Evolutionary conservation across 2,113 vertebrate genomes (phyloP), one percentile per base, ranked within the genome.

Genomic region (Phyllostomus discolor): DNA sequence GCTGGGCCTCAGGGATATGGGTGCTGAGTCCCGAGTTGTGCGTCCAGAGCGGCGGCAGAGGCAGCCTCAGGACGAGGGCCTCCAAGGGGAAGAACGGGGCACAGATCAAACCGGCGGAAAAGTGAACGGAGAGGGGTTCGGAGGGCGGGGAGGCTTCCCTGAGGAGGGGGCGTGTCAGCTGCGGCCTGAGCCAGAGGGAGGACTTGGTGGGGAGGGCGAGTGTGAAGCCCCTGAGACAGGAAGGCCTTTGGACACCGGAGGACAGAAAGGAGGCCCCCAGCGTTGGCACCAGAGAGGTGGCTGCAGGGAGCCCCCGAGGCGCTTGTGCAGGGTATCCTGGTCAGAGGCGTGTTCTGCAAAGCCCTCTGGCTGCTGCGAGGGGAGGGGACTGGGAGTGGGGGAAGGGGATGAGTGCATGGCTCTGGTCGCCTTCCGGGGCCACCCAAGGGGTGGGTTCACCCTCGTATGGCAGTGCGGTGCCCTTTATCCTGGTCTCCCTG

Each of bases 341-440:
- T 64, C 41, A 80, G 73, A 43, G 3, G 24, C 3, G 0, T 3
- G 31, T 75, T 54, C 76, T 31, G 0, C 26, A 62, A 10, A 85
- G 38, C 5, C 31, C 8, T 80, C 57, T 31, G 72, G n/a, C 70
- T 66, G 35, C n/a, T 7, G 66, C 16, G 19, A 12, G 12, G 7
- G 22, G 17, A 3, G 4, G 11, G 4, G 9, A 19, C 35, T 2
- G 26, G 57, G 11, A 33, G 8, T 6, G 0, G 41, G 43, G 31
- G 50, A 67, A 38, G 43, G 31, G 50, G 59, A 38, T 1, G 3
- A 72, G 24, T 24, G 7, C 48, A 8, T 41, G 48, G 48, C 28
- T 24, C n/a, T 26, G 6, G 2, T 4, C 20, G 1, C 17, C 41
- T 41, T 22, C 76, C 22, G 4, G 69, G 64, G 6, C 41, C 59